Base-by-base conservation (phyloP, 64 coral and sea anemone genomes). In the Porites lutea region DNA sequence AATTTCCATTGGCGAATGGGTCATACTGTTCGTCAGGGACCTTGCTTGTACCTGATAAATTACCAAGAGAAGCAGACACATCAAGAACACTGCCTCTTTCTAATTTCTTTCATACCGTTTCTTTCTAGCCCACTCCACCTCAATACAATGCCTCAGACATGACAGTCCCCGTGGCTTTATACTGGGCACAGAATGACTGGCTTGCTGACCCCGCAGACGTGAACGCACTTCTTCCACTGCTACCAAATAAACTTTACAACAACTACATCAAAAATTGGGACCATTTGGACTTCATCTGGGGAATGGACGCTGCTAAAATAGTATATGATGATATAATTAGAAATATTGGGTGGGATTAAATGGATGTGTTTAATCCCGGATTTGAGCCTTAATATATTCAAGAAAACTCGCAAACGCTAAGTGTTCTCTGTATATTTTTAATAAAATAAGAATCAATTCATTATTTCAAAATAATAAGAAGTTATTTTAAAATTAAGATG, bases 221-320 rank as follows among this genome's bases (percentile, higher is more conserved):
- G 13, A 52, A 65, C 2, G 46, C 70, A 1, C 63, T 97, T 16
- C 65, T 97, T 16, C n/a, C 52, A 4, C 78, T 73, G 48, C 50
- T 97, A 70, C 82, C 92, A 22, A 68, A 81, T 16, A 68, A 91
- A 0, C 64, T 91, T 21, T 97, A 94, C 53, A 79, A 83, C 9
- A 97, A 75, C 27, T 93, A 94, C 50, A 93, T 97, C 12, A 11
- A 74, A 11, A 76, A 81, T 0, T 97, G 95, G 95, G 82, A 97
- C 5, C 95, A 97, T 59, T 22, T 97, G 60, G 95, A 97, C 77
- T 97, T 97, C 55, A 84, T 97, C 18, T 97, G 95, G 95, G 95
- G 81, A 2, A 15, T 94, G 59, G 88, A 97, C 52, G 95, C 95
- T 1, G 82, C 92, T 3, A 87, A 27, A 5, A 16, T 79, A 16